Evolutionary conservation across 2,797 vertebrate genomes (phyloP), one percentile per base, ranked within the genome.

Genomic region (Sebastes goodei): DNA sequence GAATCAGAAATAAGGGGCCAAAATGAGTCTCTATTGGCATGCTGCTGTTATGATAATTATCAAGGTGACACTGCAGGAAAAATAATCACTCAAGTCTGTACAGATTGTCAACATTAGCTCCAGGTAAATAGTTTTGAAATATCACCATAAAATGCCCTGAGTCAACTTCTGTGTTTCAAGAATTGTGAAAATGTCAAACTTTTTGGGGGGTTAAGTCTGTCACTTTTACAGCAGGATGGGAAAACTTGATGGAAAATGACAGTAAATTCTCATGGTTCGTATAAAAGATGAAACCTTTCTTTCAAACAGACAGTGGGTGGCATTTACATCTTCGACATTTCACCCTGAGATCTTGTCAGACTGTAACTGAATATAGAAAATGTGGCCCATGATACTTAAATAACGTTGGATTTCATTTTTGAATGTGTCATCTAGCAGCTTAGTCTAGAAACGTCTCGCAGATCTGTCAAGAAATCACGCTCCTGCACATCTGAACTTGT

Each of bases 361-460:
- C n/a, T 78, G 4, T 74, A 65, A 75, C 38, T 56, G 71, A 69
- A 72, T 76, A 75, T 9, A 72, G 20, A 80, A 80, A 84, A 63
- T 76, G 32, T 29, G 64, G 55, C 64, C 35, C 7, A 20, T n/a
- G 42, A 75, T 59, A 30, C 64, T 61, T 30, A 38, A 62, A 82
- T 79, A 71, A 70, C 14, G 46, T n/a, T 49, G 46, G 35, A 71
- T 56, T 64, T 74, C 23, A 65, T 76, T 49, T 60, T 30, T 6
- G 53, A 60, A 78, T 66, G 2, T 71, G 25, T 75, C 52, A 23
- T 79, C 59, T 33, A 42, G 59, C 69, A 46, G 49, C 30, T 62
- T 11, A 38, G 57, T 69, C 14, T 66, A 38, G 23, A 70, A 80
- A 69, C 12, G 20, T 81, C 15, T 46, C 4, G 20, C 46, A 74